Evolutionary conservation across 2,113 vertebrate species (phyloP).

Genomic region (Lepisosteus osseus): DNA sequence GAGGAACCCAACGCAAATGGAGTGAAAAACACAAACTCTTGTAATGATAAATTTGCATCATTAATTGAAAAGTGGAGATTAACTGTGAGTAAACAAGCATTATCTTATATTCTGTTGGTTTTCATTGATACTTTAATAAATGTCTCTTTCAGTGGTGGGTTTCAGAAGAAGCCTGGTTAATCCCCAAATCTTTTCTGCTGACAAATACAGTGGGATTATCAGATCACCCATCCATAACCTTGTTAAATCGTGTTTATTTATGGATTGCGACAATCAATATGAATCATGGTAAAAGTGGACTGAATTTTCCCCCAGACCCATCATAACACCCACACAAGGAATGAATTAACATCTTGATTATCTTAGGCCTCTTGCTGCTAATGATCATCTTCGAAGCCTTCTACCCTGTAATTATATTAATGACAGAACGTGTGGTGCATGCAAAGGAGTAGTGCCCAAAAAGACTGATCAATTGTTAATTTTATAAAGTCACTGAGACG

Average conservation of each 20-base stretch:
- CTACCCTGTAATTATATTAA: constrained; percentile 73
- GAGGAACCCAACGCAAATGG: too few relatives aligned
- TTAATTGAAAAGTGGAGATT: constrained; percentile 46
- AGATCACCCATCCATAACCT: constrained; percentile 20
- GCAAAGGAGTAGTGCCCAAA: constrained; percentile 58
- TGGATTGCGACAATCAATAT: constrained; percentile 37
- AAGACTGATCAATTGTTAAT: constrained; percentile 89
- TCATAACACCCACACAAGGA: constrained; percentile 14
- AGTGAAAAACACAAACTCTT: too few relatives aligned
- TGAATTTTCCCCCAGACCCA: background rate
- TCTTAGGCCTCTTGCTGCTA: constrained; percentile 56
- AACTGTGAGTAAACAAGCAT: constrained; percentile 52
- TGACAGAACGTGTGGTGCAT: constrained; percentile 72
- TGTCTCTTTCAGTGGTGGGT: constrained; percentile 17
- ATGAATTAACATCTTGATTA: constrained; percentile 52
- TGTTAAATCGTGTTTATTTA: constrained; percentile 32
- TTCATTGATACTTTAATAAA: constrained; percentile 13
- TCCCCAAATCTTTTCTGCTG: constrained; percentile 27
- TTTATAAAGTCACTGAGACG: constrained; percentile 82
- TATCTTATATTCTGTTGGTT: constrained; percentile 38
- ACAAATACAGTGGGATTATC: constrained; percentile 24
- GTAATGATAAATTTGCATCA: constrained; percentile 22
- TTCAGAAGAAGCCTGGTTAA: constrained; percentile 17
- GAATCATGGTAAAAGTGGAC: constrained; percentile 19
- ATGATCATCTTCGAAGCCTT: constrained; percentile 55